Conservation (phyloP, 2,113 vertebrate species). For the Bothrops jararaca region DNA sequence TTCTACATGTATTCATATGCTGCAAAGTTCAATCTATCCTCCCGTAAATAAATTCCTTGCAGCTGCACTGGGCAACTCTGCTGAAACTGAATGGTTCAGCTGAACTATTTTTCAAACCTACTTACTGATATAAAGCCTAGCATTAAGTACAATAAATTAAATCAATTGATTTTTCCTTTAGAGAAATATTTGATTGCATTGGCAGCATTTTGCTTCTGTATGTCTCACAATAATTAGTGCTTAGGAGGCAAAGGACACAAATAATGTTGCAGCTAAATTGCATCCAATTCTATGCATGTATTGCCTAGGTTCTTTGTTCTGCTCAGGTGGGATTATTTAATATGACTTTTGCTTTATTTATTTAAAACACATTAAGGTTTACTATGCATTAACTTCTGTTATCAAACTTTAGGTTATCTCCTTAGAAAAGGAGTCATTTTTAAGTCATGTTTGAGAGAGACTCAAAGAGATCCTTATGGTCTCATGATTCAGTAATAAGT, state of each 20-base stretch:
- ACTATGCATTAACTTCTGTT: constrained; percentile 30
- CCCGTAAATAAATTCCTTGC: constrained; percentile 61
- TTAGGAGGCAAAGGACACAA: neutral
- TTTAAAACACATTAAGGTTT: constrained; percentile 27
- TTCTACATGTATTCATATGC: constrained; percentile 60
- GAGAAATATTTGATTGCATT: neutral
- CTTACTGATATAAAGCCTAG: neutral
- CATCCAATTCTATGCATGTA: neutral
- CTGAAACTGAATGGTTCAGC: constrained; percentile 4
- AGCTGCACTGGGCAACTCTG: constrained; percentile 33
- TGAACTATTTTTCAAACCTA: constrained; percentile 43
- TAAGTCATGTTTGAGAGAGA: neutral
- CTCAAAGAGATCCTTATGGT: neutral
- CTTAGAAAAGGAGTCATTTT: neutral
- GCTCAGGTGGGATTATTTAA: neutral
- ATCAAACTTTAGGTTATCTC: neutral
- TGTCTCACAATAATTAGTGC: fast-evolving
- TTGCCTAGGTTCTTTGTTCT: neutral
- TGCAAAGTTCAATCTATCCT: constrained; percentile 67
- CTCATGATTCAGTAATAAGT: neutral
- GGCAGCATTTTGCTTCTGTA: neutral
- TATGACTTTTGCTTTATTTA: constrained; percentile 35
- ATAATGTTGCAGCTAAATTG: neutral
- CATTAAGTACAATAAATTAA: neutral
- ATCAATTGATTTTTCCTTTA: constrained; percentile 20